A percentile compares a stretch with the other conserved stretches of the same genome.
phyloP scores from a whole-genome alignment of 2,797 vertebrate species.

The Leptatherina wallacei region DNA sequence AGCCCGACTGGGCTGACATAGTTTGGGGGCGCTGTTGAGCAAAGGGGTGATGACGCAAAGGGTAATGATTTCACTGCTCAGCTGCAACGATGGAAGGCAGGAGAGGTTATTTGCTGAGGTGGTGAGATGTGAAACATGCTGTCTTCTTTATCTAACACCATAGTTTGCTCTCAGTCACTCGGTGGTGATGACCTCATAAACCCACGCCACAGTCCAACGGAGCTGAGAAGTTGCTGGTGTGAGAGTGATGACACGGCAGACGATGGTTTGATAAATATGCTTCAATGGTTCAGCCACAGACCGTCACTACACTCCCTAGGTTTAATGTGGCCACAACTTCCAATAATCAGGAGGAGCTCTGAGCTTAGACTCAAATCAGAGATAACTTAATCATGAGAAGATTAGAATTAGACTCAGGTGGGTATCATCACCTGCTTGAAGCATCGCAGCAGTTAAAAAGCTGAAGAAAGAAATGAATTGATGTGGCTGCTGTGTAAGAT shows the following conservation, averaged over 20 bases:
- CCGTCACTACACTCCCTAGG: constrained; percentile 34
- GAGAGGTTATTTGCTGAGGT: constrained; percentile 39
- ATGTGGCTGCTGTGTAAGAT: constrained; percentile 62
- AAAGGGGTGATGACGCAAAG: constrained; percentile 50
- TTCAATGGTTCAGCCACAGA: constrained; percentile 62
- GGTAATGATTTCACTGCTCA: constrained; percentile 68
- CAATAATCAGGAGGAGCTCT: constrained; percentile 38
- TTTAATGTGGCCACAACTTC: constrained; percentile 43
- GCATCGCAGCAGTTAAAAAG: constrained; percentile 35
- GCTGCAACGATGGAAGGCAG: constrained; percentile 30
- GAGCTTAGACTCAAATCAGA: constrained; percentile 26
- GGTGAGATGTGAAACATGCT: constrained; percentile 29
- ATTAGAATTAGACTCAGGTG: not conserved
- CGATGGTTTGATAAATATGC: constrained; percentile 61
- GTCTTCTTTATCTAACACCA: constrained; percentile 30
- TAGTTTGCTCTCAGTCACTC: constrained; percentile 31
- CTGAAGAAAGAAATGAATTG: constrained; percentile 34
- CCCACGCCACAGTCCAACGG: constrained; percentile 40
- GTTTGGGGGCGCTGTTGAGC: constrained; percentile 54
- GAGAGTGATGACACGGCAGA: constrained; percentile 51
- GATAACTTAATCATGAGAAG: constrained; percentile 6
- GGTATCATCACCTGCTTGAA: constrained; percentile 33
- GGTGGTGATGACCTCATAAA: constrained; percentile 68
- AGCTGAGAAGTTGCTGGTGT: constrained; percentile 41
- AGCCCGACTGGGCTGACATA: constrained; percentile 50